phyloP scores from a whole-genome alignment of 2,888 invertebrate species.

The Pseudococcus jackbeardsleyi region DNA sequence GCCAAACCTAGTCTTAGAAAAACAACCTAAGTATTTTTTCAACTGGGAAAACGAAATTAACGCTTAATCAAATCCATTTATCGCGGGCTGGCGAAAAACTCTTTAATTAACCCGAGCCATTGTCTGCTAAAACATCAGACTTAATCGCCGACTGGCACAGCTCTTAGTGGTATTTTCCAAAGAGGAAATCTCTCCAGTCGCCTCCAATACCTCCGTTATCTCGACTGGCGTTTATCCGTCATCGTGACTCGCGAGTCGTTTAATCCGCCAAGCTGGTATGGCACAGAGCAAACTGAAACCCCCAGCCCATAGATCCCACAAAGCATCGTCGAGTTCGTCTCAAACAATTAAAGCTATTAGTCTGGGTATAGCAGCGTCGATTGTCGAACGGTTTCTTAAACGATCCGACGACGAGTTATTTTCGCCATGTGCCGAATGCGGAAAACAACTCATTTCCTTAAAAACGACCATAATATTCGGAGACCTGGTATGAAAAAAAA shows the following conservation, averaged over 20 bases:
- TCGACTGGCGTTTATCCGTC: neutral
- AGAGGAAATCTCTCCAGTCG: neutral
- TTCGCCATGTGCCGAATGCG: conserved; percentile 46
- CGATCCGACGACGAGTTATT: neutral
- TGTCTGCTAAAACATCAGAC: neutral
- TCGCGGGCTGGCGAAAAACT: neutral
- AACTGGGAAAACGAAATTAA: neutral
- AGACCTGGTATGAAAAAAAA: too few species aligned
- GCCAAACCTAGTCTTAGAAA: neutral
- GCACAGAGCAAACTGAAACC: neutral
- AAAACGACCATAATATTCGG: too few species aligned
- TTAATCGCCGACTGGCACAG: neutral
- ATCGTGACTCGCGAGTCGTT: neutral
- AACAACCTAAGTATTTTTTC: neutral
- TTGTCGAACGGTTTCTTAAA: neutral
- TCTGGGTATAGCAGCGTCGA: neutral
- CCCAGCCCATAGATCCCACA: neutral
- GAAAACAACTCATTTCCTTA: conserved; percentile 41
- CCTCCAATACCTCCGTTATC: neutral
- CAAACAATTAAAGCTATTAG: conserved; percentile 26
- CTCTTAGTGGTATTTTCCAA: neutral
- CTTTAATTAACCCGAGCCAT: conserved; percentile 1
- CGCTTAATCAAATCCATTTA: conserved; percentile 7
- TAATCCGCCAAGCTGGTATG: neutral
- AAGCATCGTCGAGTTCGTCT: neutral